phyloP scores from a whole-genome alignment of 1,140 invertebrate species.

The Homarus americanus region DNA sequence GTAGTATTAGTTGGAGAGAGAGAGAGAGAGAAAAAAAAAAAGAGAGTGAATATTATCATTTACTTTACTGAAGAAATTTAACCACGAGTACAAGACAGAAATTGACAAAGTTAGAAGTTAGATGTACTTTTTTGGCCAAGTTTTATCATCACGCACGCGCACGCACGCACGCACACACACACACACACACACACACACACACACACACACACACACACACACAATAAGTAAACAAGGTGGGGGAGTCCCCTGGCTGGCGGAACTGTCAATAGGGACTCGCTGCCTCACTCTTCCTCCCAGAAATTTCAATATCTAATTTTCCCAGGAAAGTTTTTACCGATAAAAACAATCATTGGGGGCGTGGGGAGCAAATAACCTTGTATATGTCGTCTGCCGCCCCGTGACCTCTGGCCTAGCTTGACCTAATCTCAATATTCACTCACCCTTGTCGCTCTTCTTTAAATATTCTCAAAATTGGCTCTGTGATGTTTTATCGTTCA shows the following conservation, averaged over 20 bases:
- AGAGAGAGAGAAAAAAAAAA: no score
- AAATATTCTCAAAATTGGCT: no score
- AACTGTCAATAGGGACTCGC: slow-evolving; percentile 36
- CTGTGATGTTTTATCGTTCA: no score
- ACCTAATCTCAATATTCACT: neutral
- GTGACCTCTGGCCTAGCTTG: neutral
- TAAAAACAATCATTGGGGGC: slow-evolving; percentile 61
- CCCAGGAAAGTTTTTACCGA: slow-evolving; percentile 48
- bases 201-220: neutral
- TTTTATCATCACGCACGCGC: no score
- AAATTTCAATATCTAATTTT: slow-evolving; percentile 71
- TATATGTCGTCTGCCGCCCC: neutral
- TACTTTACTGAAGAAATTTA: neutral
- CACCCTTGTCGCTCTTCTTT: no score
- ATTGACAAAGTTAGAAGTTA: no score
- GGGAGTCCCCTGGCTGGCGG: neutral
- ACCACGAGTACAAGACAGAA: no score
- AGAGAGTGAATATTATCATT: no score
- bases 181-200: neutral
- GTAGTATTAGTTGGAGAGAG: no score
- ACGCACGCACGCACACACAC: neutral
- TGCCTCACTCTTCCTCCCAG: slow-evolving; percentile 18
- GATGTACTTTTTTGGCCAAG: no score
- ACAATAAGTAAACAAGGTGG: neutral
- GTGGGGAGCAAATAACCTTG: slow-evolving; percentile 42